These are phyloP conservation scores for Origma solitaria DNA, from an alignment of 2,113 vertebrate genomes.

Conservation along the genomic window DNA sequence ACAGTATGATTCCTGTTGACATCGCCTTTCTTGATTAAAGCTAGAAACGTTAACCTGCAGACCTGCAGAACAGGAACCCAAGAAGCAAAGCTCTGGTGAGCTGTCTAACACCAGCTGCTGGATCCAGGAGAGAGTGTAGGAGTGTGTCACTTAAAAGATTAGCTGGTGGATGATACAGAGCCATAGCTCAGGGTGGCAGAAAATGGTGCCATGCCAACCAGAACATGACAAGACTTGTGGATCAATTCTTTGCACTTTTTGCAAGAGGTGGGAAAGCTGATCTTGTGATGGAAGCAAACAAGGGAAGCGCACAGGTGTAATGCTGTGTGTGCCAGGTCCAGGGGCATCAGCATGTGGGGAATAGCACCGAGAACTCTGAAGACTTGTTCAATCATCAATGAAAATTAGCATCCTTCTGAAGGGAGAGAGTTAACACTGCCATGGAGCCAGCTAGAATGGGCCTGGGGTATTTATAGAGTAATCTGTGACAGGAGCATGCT, in stretches of 20 bases:
- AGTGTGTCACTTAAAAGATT: neutral
- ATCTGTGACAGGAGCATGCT: neutral
- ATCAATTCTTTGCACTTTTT: neutral
- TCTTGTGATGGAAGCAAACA: neutral
- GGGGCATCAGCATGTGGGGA: neutral
- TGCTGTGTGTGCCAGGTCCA: neutral
- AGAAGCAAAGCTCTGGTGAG: neutral
- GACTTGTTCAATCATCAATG: accelerated
- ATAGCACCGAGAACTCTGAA: neutral
- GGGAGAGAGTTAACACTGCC: neutral
- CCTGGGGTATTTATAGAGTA: neutral
- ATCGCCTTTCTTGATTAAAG: conserved; percentile 12
- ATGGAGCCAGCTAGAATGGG: neutral
- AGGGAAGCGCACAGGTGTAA: neutral
- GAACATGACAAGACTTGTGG: neutral
- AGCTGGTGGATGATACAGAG: neutral
- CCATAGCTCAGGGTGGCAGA: neutral
- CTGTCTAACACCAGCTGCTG: neutral
- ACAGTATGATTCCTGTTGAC: neutral
- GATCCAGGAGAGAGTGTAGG: neutral
- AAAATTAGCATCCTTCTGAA: neutral
- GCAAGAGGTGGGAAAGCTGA: neutral
- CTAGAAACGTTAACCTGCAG: conserved; percentile 8
- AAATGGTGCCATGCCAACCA: neutral
- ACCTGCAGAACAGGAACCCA: neutral